Base-by-base conservation (phyloP, 2,113 vertebrate genomes). In the Corythornis vintsioides region DNA sequence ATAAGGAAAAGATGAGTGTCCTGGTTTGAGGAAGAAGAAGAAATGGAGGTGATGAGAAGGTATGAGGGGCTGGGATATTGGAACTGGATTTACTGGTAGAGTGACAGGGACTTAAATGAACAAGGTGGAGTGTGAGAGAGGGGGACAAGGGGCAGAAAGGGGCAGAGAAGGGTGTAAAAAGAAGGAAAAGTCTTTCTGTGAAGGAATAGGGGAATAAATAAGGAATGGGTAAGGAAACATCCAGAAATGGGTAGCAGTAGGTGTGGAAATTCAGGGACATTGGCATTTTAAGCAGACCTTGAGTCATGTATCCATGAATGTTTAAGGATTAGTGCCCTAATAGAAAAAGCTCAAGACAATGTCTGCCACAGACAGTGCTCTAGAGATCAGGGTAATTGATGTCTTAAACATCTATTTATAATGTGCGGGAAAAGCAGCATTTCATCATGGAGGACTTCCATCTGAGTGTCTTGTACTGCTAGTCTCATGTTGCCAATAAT, bases 1-100 rank as follows among this genome's bases (percentile, higher is more conserved):
- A 13, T 47, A 31, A 67, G 64, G 14, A 21, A 67, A 66, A n/a
- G n/a, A 24, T 24, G 64, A 52, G 25, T 50, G 48, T 50, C 48
- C 48, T 50, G 48, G 22, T 50, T 50, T 24, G 48, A 66, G 9
- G 22, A 52, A 25, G 50, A 67, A 80, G 9, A 19, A 45, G 21
- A 16, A n/a, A 29, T 24, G 25, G 26, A 76, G 31, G 10, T 80
- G 43, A 85, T 42, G 84, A 85, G 25, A 87, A 85, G 25, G 35
- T 31, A 65, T 22, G 16, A 87, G 8, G 31, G 13, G 10, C 8
- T 0, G 0, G 14, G 20, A 24, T 14, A 31, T 15, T n/a, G 17
- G 15, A 85, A 59, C 16, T 16, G 11, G 20, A 50, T 57, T 66
- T 74, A 47, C 31, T 53, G 25, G 25, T 74, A 56, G 55, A 47